phyloP scores from a whole-genome alignment of 2,113 vertebrate species.

The Glareola pratincola region DNA sequence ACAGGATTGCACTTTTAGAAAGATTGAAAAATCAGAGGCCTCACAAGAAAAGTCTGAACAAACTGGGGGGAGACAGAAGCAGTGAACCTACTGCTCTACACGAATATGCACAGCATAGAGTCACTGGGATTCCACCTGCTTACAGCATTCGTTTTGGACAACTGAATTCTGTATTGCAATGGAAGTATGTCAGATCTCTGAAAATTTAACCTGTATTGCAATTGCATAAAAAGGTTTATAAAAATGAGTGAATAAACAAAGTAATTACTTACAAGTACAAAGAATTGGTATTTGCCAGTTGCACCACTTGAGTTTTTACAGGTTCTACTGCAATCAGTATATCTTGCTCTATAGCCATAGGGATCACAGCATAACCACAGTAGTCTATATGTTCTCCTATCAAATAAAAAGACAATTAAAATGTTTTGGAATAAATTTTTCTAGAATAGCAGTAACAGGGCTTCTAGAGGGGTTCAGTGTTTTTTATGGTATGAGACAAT shows the following conservation, averaged over 20 bases:
- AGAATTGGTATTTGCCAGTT: constrained; percentile 85
- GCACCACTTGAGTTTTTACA: constrained; percentile 75
- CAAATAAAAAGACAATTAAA: constrained; percentile 13
- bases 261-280: constrained; percentile 82
- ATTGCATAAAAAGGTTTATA: not conserved
- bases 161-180: not conserved
- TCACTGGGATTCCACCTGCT: not conserved
- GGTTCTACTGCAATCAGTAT: constrained; percentile 89
- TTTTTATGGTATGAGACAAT: not conserved
- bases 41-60: not conserved
- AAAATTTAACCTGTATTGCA: not conserved
- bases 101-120: not conserved
- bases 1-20: not conserved
- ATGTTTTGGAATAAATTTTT: not conserved
- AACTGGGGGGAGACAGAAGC: not conserved
- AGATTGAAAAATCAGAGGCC: not conserved
- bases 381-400: constrained; percentile 97
- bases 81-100: not conserved
- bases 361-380: constrained; percentile 95
- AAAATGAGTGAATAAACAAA: not conserved
- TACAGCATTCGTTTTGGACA: not conserved
- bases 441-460: not conserved
- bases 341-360: constrained; percentile 95
- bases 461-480: not conserved
- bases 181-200: not conserved